A percentile compares a stretch with the other conserved stretches of the same genome.
Conservation (phyloP, 2,113 vertebrate species). For the Vulpes ferrilata region DNA sequence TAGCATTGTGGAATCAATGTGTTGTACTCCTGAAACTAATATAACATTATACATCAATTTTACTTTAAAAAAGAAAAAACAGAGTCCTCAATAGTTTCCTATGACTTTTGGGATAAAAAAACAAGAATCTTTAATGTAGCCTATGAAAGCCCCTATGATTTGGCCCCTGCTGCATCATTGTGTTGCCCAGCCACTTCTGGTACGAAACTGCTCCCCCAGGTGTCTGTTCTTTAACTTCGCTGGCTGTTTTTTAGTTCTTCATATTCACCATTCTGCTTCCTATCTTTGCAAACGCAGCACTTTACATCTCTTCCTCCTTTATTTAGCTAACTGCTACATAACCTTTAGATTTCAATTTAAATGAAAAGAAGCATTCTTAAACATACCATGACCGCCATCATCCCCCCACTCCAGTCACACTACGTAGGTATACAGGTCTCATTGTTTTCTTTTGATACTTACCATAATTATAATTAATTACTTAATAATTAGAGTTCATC, state of each 20-base stretch:
- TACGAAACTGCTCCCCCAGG: not conserved
- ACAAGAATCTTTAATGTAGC: not conserved
- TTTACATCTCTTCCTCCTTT: not conserved
- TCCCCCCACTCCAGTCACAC: not conserved
- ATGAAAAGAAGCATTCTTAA: not conserved
- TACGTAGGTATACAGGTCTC: not conserved
- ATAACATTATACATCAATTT: not conserved
- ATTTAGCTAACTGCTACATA: not conserved
- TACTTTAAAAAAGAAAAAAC: not conserved
- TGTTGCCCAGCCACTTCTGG: not conserved
- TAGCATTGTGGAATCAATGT: not conserved
- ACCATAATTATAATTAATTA: not conserved
- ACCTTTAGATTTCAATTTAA: not conserved
- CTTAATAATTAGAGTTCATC: not conserved
- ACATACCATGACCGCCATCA: not conserved
- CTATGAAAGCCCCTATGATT: not conserved
- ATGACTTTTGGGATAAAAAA: constrained; percentile 12
- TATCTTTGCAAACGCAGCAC: not conserved
- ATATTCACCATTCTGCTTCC: not conserved
- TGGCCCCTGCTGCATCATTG: not conserved
- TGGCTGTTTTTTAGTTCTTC: not conserved
- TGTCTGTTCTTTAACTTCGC: not conserved
- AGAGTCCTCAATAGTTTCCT: not conserved
- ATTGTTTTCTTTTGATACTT: not conserved
- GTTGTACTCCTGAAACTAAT: not conserved